These are phyloP conservation scores for Tiliqua scincoides DNA, from an alignment of 2,113 vertebrate species.

Conservation along the genomic window DNA sequence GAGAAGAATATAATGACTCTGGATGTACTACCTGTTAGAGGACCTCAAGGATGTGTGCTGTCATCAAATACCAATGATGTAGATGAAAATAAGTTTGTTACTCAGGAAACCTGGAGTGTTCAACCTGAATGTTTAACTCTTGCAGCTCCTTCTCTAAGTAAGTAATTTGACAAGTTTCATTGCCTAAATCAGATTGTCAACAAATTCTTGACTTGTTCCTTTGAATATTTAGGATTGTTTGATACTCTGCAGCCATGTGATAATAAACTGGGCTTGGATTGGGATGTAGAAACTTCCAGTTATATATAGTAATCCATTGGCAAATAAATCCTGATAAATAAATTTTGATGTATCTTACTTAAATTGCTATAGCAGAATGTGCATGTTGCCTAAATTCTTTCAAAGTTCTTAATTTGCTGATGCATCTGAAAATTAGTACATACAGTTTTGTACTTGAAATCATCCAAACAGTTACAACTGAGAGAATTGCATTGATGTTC, in stretches of 20 bases:
- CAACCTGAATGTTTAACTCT: constrained; percentile 86
- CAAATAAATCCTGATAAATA: background rate
- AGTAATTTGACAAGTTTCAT: constrained; percentile 63
- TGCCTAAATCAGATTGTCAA: background rate
- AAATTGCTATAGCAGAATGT: background rate
- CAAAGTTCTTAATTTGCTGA: background rate
- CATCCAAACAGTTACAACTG: too few species aligned
- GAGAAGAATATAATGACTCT: constrained; percentile 79
- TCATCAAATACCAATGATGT: constrained; percentile 64
- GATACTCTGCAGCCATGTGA: background rate
- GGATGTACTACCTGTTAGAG: constrained; percentile 95
- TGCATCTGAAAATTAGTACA: background rate
- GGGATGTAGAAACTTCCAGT: background rate
- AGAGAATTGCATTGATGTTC: background rate
- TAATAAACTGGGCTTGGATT: background rate
- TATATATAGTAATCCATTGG: background rate
- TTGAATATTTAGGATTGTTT: background rate
- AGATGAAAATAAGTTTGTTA: constrained; percentile 58
- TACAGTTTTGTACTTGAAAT: background rate
- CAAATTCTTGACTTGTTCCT: background rate
- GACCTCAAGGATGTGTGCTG: constrained; percentile 83
- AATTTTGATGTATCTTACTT: too few species aligned
- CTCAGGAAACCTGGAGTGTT: constrained; percentile 80
- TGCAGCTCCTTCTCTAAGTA: constrained; percentile 82
- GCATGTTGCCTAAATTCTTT: background rate